phyloP scores from a whole-genome alignment of 2,888 invertebrate genomes.

The Aproaerema taeniolella region DNA sequence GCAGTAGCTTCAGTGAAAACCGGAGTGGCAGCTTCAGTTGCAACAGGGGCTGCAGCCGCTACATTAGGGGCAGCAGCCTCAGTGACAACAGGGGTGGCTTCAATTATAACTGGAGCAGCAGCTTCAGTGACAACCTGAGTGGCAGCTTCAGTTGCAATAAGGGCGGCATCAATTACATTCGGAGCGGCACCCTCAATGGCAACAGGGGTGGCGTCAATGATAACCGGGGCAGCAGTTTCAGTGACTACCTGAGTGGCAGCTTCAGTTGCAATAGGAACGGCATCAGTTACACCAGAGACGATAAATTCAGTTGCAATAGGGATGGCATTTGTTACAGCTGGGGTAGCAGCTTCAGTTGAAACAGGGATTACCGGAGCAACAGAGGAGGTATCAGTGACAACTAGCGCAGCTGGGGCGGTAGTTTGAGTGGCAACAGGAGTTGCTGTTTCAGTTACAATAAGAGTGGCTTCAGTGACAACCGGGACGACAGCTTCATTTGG shows the following conservation, averaged over 20 bases:
- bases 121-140: neutral
- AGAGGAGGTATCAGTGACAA: constrained; percentile 4
- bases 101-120: neutral
- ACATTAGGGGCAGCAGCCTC: neutral
- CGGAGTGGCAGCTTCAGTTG: neutral
- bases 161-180: constrained; percentile 5
- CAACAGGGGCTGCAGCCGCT: neutral
- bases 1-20: neutral
- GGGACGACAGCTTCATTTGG: neutral
- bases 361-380: constrained; percentile 9
- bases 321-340: neutral
- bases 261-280: constrained; percentile 3
- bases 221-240: constrained; percentile 1
- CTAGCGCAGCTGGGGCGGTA: constrained; percentile 1
- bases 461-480: constrained; percentile 9
- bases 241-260: neutral
- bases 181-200: constrained; percentile 3
- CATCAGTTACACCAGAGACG: neutral
- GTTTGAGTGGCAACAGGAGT: constrained; percentile 3
- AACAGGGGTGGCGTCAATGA: neutral
- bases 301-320: constrained; percentile 3
- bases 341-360: constrained; percentile 2
- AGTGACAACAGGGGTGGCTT: constrained; percentile 1
- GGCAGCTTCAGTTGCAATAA: constrained; percentile 4
- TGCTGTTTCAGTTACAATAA: constrained; percentile 3